A percentile compares a stretch with the other conserved stretches of the same genome.
Evolutionary conservation across 2,797 vertebrate genomes (phyloP).

Genomic region (Spinus olivaceus): DNA sequence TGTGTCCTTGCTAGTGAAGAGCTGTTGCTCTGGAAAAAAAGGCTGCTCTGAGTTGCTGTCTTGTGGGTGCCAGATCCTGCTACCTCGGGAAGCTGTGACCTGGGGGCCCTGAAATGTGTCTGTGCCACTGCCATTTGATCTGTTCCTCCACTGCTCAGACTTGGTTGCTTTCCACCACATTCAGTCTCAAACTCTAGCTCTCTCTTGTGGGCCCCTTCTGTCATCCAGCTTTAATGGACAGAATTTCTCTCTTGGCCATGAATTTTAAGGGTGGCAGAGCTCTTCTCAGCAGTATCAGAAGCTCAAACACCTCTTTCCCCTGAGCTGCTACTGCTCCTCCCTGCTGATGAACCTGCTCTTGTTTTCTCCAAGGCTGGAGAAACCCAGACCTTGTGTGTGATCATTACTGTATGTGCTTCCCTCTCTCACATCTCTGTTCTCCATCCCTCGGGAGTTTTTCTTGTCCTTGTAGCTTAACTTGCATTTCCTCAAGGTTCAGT

Average conservation of each 20-base stretch:
- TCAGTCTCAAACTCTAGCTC: background rate
- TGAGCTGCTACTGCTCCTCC: background rate
- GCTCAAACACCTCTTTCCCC: background rate
- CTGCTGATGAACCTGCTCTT: background rate
- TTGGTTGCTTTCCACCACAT: background rate
- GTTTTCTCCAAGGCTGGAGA: background rate
- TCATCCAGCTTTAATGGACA: background rate
- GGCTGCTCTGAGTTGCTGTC: background rate
- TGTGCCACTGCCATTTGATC: background rate
- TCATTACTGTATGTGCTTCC: background rate
- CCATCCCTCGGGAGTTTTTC: background rate
- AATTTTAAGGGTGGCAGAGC: background rate
- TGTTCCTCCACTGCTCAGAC: background rate
- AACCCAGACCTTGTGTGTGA: background rate
- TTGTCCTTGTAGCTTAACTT: background rate
- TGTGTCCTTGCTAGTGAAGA: background rate
- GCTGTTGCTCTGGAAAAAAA: background rate
- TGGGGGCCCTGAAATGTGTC: background rate
- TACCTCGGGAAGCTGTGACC: background rate
- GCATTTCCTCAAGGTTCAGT: background rate
- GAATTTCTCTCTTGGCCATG: fast-evolving
- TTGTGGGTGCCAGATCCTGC: background rate
- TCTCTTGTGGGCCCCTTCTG: background rate
- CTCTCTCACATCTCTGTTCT: background rate
- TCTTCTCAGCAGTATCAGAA: background rate